Conservation (phyloP, 1,140 invertebrate genomes). For the Prorops nasuta region DNA sequence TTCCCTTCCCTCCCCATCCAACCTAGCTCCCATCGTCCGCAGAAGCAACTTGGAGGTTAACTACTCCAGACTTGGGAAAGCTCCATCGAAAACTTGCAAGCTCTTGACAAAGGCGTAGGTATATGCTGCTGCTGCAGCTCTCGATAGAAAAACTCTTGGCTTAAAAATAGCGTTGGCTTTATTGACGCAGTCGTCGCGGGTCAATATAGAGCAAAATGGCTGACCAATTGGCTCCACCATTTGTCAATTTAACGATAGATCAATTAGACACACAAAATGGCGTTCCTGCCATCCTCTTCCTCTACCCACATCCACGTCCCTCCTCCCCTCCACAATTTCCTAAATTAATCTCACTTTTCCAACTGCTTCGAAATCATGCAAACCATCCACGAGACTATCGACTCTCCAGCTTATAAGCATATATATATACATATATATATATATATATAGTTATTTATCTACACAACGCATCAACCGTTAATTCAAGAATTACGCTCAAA, state of each 20-base stretch:
- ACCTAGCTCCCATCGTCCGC: conserved; percentile 4
- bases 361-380: no score
- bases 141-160: no score
- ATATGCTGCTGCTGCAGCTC: no score
- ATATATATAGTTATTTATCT: no score
- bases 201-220: conserved; percentile 30
- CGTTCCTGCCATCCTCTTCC: neutral
- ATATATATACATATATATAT: no score
- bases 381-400: no score
- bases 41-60: no score
- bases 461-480: no score
- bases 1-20: conserved; percentile 1
- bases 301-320: no score
- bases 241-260: conserved; percentile 27
- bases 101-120: neutral
- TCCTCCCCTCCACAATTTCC: neutral
- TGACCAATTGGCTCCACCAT: conserved; percentile 30
- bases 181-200: conserved; percentile 6
- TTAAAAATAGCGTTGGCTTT: conserved; percentile 35
- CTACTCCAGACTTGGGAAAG: no score
- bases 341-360: neutral
- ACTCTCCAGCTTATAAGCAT: no score
- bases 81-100: neutral
- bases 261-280: neutral
- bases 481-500: no score